Evolutionary conservation across 2,888 invertebrate species (phyloP).

Genomic region (Nephrotoma flavescens): DNA sequence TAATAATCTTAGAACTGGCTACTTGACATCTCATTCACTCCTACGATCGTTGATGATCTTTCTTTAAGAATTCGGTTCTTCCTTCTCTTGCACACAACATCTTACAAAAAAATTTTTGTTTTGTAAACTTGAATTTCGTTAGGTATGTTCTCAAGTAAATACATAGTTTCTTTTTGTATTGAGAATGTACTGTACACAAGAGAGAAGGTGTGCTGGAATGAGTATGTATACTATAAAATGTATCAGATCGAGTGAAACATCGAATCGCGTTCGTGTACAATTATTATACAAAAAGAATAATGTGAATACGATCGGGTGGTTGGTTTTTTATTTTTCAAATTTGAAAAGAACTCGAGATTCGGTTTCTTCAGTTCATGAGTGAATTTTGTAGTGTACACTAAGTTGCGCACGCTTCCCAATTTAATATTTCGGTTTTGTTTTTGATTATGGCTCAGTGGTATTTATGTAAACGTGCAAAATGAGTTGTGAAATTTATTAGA

Average conservation of each 20-base stretch:
- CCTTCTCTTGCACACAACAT: background rate
- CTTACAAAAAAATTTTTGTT: background rate
- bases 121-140: background rate
- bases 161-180: background rate
- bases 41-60: background rate
- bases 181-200: background rate
- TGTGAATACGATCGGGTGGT: background rate
- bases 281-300: background rate
- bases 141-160: background rate
- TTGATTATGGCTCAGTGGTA: background rate
- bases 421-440: background rate
- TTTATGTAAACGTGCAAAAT: background rate
- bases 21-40: conserved; percentile 5
- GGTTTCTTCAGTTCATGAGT: background rate
- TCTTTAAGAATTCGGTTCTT: background rate
- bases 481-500: background rate
- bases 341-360: background rate
- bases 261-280: background rate
- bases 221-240: background rate
- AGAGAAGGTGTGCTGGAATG: background rate
- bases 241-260: background rate
- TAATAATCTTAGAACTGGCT: background rate
- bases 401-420: background rate
- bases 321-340: background rate
- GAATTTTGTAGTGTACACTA: background rate